A percentile compares a stretch with the other conserved stretches of the same genome.
Conservation (phyloP, 1,140 invertebrate species). For the Ceratoteleas bidentatus region DNA sequence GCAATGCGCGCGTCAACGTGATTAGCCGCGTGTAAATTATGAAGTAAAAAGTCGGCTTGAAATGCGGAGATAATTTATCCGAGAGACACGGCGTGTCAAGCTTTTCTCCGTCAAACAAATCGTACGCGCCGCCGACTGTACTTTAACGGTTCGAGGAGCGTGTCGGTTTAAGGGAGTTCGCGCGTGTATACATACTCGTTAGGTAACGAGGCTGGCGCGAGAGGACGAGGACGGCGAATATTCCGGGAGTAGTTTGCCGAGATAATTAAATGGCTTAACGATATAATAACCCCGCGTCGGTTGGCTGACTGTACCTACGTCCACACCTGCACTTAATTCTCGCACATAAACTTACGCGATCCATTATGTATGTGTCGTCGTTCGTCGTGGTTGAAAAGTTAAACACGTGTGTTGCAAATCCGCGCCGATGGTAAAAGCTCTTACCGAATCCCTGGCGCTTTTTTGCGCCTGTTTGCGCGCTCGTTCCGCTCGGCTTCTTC, state of each 20-base stretch:
- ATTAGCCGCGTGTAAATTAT: slow-evolving; percentile 37
- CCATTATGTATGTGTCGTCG: slow-evolving; percentile 53
- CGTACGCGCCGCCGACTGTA: slow-evolving; percentile 61
- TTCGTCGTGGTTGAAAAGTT: slow-evolving; percentile 53
- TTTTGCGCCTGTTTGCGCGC: neutral
- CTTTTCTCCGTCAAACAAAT: slow-evolving; percentile 65
- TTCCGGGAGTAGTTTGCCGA: slow-evolving; percentile 80
- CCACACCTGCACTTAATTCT: slow-evolving; percentile 61
- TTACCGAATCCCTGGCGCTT: neutral
- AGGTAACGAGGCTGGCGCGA: slow-evolving; percentile 47
- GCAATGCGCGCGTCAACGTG: slow-evolving; percentile 16
- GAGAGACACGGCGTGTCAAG: slow-evolving; percentile 52
- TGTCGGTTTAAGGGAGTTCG: slow-evolving; percentile 67
- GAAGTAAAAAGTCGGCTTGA: slow-evolving; percentile 33
- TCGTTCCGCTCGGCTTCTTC: too few species aligned
- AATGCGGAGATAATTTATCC: slow-evolving; percentile 58
- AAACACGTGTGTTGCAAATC: slow-evolving; percentile 51
- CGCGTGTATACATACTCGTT: slow-evolving; percentile 67
- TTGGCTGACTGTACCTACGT: slow-evolving; percentile 70
- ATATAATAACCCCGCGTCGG: slow-evolving; percentile 79
- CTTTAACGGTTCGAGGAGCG: slow-evolving; percentile 68
- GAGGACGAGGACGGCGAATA: slow-evolving; percentile 73
- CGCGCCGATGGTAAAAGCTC: slow-evolving; percentile 19
- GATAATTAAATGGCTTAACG: slow-evolving; percentile 82
- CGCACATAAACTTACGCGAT: slow-evolving; percentile 55